Conservation (phyloP, 2,888 invertebrate genomes). For the Sesamia inferens region DNA sequence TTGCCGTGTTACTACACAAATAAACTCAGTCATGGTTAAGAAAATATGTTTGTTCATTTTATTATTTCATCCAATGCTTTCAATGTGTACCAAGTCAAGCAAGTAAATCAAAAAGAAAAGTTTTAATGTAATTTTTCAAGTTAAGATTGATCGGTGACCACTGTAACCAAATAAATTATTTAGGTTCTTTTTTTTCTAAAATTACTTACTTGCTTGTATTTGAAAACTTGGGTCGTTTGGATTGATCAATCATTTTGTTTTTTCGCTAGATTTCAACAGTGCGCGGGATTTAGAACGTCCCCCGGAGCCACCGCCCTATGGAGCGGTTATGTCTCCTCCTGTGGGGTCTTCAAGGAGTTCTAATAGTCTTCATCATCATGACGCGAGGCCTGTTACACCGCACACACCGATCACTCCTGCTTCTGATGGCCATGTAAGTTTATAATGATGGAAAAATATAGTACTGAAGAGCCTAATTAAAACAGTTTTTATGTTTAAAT, state of each 20-base stretch:
- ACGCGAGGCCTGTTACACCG: conserved; percentile 78
- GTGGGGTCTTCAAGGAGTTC: conserved; percentile 82
- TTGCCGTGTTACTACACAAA: conserved; percentile 12
- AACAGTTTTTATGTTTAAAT: neutral
- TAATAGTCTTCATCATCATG: conserved; percentile 82
- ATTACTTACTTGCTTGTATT: neutral
- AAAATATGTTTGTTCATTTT: conserved; percentile 21
- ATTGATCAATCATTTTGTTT: conserved; percentile 32
- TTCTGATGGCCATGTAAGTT: conserved; percentile 83
- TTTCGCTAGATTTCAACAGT: conserved; percentile 79
- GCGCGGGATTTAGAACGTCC: conserved; percentile 81
- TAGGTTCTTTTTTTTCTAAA: neutral
- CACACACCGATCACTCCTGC: conserved; percentile 84
- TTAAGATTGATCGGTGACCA: conserved; percentile 44
- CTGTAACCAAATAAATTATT: conserved; percentile 2
- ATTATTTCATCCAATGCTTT: conserved; percentile 6
- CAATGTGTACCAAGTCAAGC: neutral
- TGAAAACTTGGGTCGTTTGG: conserved; percentile 30
- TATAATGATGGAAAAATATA: neutral
- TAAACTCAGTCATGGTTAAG: conserved; percentile 1
- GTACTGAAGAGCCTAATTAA: neutral
- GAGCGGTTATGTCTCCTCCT: conserved; percentile 81
- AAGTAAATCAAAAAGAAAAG: conserved; percentile 26
- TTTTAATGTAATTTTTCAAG: conserved; percentile 49
- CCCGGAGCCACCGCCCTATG: conserved; percentile 85